Percentiles rank a stretch among this genome's conserved stretches.
Evolutionary conservation across 2,888 invertebrate species (phyloP).

Genomic region (Dichetophora obliterata): DNA sequence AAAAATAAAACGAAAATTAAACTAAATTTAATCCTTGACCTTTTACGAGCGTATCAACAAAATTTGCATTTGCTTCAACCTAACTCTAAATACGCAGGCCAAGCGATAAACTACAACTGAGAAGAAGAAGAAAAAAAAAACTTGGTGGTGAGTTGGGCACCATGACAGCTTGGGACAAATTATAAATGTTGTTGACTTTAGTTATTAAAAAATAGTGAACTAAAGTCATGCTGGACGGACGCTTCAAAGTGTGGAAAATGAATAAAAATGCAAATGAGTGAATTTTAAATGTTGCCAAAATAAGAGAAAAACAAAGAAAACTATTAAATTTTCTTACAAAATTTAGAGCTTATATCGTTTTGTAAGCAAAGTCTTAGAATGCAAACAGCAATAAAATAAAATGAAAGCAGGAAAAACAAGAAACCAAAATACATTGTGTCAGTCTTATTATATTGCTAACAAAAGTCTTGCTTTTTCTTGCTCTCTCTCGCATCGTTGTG

Average conservation of each 20-base stretch:
- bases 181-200: slow-evolving; percentile 21
- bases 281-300: neutral
- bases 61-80: slow-evolving; percentile 16
- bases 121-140: too few relatives aligned
- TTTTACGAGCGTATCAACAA: neutral
- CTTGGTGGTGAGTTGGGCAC: neutral
- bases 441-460: slow-evolving; percentile 3
- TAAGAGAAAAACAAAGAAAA: neutral
- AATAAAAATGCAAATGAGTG: slow-evolving; percentile 22
- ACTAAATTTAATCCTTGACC: slow-evolving; percentile 30
- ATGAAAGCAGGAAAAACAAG: neutral
- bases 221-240: neutral
- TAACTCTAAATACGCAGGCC: neutral
- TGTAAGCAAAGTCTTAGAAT: neutral
- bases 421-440: slow-evolving; percentile 13
- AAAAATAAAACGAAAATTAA: slow-evolving; percentile 13
- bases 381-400: neutral
- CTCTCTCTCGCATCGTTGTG: too few relatives aligned
- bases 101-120: neutral
- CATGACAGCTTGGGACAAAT: neutral
- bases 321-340: slow-evolving; percentile 1
- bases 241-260: slow-evolving; percentile 5
- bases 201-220: slow-evolving; percentile 24
- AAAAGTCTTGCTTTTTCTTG: too few relatives aligned
- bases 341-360: neutral